Percentiles rank a stretch among this genome's conserved stretches.
Conservation (phyloP, 2,888 invertebrate genomes). For the Clivina fossor region DNA sequence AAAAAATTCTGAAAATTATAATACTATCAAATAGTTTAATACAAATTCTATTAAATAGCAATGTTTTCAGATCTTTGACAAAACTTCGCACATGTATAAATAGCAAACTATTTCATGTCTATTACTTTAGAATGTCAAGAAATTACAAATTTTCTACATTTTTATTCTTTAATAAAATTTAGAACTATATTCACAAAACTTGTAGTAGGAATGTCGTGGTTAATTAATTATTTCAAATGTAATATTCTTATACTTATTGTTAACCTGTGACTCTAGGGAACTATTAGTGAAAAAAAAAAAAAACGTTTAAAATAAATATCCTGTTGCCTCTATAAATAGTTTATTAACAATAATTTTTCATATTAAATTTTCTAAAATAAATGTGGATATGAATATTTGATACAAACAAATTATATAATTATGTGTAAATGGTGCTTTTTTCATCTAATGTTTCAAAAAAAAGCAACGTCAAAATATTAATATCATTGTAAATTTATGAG, state of each 20-base stretch:
- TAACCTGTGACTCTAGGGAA: conserved; percentile 28
- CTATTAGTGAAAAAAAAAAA: conserved; percentile 26
- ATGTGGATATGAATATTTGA: conserved; percentile 27
- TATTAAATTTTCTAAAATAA: conserved; percentile 30
- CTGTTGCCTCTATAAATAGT: conserved; percentile 33
- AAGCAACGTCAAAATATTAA: conserved; percentile 3
- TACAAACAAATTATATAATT: conserved; percentile 22
- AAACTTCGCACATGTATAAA: not conserved
- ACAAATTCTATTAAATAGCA: no score
- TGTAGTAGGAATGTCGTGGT: not conserved
- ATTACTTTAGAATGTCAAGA: conserved; percentile 2
- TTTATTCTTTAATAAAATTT: conserved; percentile 12
- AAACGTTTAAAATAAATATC: conserved; percentile 29
- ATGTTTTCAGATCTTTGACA: not conserved
- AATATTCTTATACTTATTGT: conserved; percentile 32
- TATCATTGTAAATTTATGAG: conserved; percentile 32
- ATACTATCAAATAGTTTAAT: no score
- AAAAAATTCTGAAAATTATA: no score
- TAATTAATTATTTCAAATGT: not conserved
- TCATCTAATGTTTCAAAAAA: conserved; percentile 11
- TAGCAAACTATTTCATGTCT: not conserved
- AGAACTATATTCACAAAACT: not conserved
- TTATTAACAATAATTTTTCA: conserved; percentile 30
- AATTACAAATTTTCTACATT: conserved; percentile 27
- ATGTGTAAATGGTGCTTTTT: conserved; percentile 30